Percentiles rank a stretch among this genome's conserved stretches.
Conservation (phyloP, 30 jellyfish, hydroid and myxozoan genomes). For the Rhopilema esculentum region DNA sequence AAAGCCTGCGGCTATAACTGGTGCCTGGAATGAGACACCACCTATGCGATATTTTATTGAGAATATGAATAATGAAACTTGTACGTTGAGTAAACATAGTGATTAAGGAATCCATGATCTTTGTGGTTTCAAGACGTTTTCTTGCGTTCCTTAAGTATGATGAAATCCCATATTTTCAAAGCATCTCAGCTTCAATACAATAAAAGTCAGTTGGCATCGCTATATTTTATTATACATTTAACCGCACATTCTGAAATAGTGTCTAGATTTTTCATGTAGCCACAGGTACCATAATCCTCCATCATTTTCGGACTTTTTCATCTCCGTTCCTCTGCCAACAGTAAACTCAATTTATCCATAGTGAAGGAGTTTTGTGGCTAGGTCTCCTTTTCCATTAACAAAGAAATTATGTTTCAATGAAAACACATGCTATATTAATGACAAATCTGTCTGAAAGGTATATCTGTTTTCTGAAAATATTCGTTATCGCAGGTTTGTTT, state of each 20-base stretch:
- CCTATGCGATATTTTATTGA: not conserved
- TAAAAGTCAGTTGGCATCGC: constrained; percentile 19
- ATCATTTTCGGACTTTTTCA: not conserved
- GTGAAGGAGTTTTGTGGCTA: not conserved
- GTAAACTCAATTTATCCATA: not conserved
- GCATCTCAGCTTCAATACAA: constrained; percentile 8
- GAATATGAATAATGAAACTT: not conserved
- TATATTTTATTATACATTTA: not conserved
- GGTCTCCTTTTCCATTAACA: not conserved
- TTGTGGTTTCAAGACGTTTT: constrained; percentile 21
- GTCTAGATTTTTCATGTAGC: constrained; percentile 14
- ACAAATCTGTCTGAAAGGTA: not conserved
- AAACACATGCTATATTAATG: not conserved
- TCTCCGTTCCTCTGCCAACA: constrained; percentile 5
- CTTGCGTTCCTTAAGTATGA: constrained; percentile 8
- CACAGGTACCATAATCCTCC: constrained; percentile 25
- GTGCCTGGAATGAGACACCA: not conserved
- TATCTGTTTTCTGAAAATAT: too few species aligned
- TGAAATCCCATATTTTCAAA: constrained; percentile 41
- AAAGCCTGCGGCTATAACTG: not conserved
- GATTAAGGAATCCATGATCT: constrained; percentile 27
- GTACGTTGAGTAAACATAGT: constrained; percentile 4
- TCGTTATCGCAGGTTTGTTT: too few species aligned
- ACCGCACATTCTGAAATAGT: constrained; percentile 24
- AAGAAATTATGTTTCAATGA: not conserved